Base-by-base conservation (phyloP, 2,797 vertebrate genomes). In the Oryzias sinensis region DNA sequence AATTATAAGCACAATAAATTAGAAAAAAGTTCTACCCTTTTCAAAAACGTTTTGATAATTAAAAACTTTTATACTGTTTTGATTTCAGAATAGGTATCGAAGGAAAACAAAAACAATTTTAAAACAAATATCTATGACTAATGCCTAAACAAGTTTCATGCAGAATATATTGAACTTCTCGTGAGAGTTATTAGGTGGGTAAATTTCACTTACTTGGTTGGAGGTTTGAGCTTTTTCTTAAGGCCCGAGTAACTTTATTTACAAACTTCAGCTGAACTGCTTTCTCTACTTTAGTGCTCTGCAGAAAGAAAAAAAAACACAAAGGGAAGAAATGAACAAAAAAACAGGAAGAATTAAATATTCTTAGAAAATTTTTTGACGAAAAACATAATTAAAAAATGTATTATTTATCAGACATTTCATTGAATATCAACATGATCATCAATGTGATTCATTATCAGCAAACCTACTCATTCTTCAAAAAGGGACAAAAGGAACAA, bases 191-290 rank as follows among this genome's bases (percentile, higher is more conserved):
- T 43, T 42, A n/a, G 17, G 16, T 1, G 2, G 37, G 22, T 16
- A 24, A 60, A 51, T 1, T 20, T 6, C 40, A 25, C 51, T 66
- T 93, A 99, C 97, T 92, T 95, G 76, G 91, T 95, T 60, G 95
- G 94, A 67, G 95, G 93, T 78, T 97, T 99, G 77, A 95, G 82
- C 81, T 95, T 97, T 82, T 89, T 98, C 85, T 92, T 96, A 64
- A 98, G 87, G 70, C 97, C 97, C 47, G 95, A 80, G 86, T 97
- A 99, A 85, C 96, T 91, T 83, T 94, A n/a, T n/a, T 99, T 69
- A 94, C 61, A 17, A 90, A 91, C 74, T 69, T 88, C 62, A 98
- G 84, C 20, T 89, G 85, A 65, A 96, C 78, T 51, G 85, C 86
- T 87, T 92, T 95, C 70, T 99, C 96, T 0, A 93, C 86, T 86